These are phyloP conservation scores for Melanophora roralis DNA, from an alignment of 2,888 invertebrate genomes.

Conservation along the genomic window DNA sequence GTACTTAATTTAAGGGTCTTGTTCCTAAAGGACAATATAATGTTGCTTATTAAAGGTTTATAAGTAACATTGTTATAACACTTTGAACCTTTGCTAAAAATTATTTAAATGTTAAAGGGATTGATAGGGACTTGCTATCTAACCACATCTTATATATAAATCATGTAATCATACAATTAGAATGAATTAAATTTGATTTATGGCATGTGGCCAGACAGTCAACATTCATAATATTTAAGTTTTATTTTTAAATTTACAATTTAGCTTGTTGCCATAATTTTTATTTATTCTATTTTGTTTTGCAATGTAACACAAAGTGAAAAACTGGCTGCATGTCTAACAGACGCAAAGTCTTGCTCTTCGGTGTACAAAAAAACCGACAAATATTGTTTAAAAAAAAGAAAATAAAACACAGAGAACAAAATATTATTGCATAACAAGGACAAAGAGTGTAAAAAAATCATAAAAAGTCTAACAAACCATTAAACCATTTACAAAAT, in stretches of 20 bases:
- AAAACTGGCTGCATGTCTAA: slow-evolving; percentile 1
- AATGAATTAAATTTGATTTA: slow-evolving; percentile 63
- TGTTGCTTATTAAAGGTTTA: too few species aligned
- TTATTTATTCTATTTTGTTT: slow-evolving; percentile 12
- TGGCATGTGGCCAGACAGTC: slow-evolving; percentile 53
- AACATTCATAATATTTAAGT: slow-evolving; percentile 19
- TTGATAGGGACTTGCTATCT: neutral
- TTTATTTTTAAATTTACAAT: neutral
- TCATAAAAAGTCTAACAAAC: slow-evolving; percentile 45
- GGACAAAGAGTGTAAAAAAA: slow-evolving; percentile 30
- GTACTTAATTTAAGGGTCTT: too few species aligned
- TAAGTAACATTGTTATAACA: too few species aligned
- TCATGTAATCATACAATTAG: slow-evolving; percentile 63
- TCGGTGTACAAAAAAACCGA: neutral
- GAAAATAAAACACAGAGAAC: neutral
- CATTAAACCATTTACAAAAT: slow-evolving; percentile 49
- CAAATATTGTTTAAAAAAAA: neutral
- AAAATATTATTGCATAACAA: slow-evolving; percentile 14
- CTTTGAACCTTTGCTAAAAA: too few species aligned
- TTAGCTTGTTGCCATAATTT: neutral
- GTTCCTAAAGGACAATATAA: too few species aligned
- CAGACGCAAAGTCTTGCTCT: slow-evolving; percentile 35
- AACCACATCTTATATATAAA: slow-evolving; percentile 34
- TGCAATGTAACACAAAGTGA: slow-evolving; percentile 12
- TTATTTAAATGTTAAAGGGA: neutral